These are phyloP conservation scores for Menura novaehollandiae DNA, from an alignment of 2,113 vertebrate species.

Conservation along the genomic window DNA sequence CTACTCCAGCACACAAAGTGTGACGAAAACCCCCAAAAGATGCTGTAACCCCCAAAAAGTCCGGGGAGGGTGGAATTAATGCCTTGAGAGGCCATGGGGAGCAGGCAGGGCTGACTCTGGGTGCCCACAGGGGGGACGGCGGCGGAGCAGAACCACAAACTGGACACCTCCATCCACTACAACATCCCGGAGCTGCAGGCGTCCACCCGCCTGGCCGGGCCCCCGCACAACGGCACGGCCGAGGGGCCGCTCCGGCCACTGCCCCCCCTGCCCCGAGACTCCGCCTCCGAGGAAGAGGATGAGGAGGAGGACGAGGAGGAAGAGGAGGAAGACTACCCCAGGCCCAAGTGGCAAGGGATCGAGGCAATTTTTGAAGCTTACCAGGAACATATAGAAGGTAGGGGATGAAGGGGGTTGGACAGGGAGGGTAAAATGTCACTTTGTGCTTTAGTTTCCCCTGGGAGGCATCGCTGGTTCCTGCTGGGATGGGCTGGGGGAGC, in stretches of 20 bases:
- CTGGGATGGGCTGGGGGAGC: background rate
- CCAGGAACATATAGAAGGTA: conserved; percentile 97
- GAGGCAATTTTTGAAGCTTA: conserved; percentile 97
- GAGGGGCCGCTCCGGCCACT: conserved; percentile 65
- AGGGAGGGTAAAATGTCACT: rapidly evolving
- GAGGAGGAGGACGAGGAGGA: conserved; percentile 76
- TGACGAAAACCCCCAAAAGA: rapidly evolving
- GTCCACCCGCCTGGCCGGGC: conserved; percentile 51
- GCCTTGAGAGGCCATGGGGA: background rate
- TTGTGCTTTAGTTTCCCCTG: background rate
- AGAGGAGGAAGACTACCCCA: conserved; percentile 71
- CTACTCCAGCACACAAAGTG: rapidly evolving
- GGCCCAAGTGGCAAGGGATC: conserved; percentile 91
- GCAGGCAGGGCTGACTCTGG: background rate
- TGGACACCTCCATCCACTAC: conserved; percentile 91
- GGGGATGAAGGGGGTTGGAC: background rate
- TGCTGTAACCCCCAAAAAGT: rapidly evolving
- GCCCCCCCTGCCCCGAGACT: conserved; percentile 71
- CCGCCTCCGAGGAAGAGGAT: conserved; percentile 76
- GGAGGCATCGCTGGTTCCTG: rapidly evolving
- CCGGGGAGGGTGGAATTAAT: rapidly evolving
- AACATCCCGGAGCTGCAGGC: conserved; percentile 96
- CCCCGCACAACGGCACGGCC: conserved; percentile 88
- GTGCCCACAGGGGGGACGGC: conserved; percentile 69
- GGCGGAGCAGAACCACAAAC: conserved; percentile 86